phyloP scores from a whole-genome alignment of 2,888 invertebrate genomes.

The Lobophora halterata region DNA sequence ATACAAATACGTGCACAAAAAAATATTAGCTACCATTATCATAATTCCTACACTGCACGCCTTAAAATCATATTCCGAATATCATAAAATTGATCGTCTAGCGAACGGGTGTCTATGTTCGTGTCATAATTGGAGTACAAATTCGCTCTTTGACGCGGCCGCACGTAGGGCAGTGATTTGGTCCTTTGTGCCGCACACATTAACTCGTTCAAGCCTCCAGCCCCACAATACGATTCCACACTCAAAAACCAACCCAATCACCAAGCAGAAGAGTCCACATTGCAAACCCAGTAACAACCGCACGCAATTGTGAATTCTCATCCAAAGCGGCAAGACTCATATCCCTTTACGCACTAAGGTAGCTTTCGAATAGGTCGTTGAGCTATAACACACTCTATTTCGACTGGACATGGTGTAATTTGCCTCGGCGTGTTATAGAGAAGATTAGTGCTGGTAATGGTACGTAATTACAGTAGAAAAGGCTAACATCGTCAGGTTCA shows the following conservation, averaged over 20 bases:
- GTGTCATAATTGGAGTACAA: constrained; percentile 80
- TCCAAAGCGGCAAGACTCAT: constrained; percentile 27
- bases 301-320: constrained; percentile 30
- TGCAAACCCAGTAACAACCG: constrained; percentile 6
- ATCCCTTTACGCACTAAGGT: constrained; percentile 15
- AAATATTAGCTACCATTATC: no score
- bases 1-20: no score
- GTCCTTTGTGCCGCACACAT: constrained; percentile 79
- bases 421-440: constrained; percentile 34
- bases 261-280: constrained; percentile 29
- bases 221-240: constrained; percentile 44
- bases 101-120: constrained; percentile 42
- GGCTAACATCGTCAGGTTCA: constrained; percentile 77
- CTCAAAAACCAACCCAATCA: constrained; percentile 46
- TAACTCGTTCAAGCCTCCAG: constrained; percentile 74
- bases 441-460: constrained; percentile 75
- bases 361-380: constrained; percentile 11
- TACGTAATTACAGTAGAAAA: constrained; percentile 78
- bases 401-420: constrained; percentile 41
- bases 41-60: no score
- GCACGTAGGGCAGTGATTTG: constrained; percentile 75
- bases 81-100: constrained; percentile 38
- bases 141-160: constrained; percentile 74
- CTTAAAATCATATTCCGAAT: neutral
- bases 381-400: constrained; percentile 44